Conservation (phyloP, 1,140 invertebrate species). For the Spodoptera frugiperda region DNA sequence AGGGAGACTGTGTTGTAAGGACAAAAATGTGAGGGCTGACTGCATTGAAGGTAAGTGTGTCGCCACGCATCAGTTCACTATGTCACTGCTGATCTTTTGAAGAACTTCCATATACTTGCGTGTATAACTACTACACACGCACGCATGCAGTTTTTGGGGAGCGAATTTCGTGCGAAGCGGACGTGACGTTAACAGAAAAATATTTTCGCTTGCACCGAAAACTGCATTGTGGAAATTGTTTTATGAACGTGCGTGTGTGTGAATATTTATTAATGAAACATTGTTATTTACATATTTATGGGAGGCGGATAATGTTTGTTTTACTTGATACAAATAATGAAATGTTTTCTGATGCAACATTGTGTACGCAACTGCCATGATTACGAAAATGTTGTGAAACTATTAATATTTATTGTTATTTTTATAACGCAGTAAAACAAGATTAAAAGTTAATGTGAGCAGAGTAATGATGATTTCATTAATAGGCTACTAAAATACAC, state of each 20-base stretch:
- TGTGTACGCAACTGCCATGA: not conserved
- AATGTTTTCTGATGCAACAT: not conserved
- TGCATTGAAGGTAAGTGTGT: slow-evolving; percentile 82
- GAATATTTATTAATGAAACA: slow-evolving; percentile 38
- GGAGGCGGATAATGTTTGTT: slow-evolving; percentile 7
- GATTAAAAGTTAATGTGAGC: too few species aligned
- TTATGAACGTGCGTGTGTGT: slow-evolving; percentile 17
- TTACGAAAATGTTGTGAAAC: not conserved
- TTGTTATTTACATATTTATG: slow-evolving; percentile 17
- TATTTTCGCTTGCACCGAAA: slow-evolving; percentile 1
- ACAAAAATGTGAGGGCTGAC: slow-evolving; percentile 80
- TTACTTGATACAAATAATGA: not conserved
- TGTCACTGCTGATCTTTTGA: slow-evolving; percentile 84
- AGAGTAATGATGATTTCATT: too few species aligned
- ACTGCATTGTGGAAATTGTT: slow-evolving; percentile 5
- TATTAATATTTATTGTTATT: too few species aligned
- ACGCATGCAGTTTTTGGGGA: slow-evolving; percentile 30
- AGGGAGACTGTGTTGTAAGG: slow-evolving; percentile 83
- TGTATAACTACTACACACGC: slow-evolving; percentile 27
- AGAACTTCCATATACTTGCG: slow-evolving; percentile 58
- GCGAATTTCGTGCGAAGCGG: slow-evolving; percentile 5
- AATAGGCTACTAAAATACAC: too few species aligned
- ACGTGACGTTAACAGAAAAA: not conserved
- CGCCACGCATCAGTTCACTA: slow-evolving; percentile 83
- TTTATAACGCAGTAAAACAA: too few species aligned